These are phyloP conservation scores for Protonibea diacanthus DNA, from an alignment of 2,797 vertebrate species.

Conservation along the genomic window DNA sequence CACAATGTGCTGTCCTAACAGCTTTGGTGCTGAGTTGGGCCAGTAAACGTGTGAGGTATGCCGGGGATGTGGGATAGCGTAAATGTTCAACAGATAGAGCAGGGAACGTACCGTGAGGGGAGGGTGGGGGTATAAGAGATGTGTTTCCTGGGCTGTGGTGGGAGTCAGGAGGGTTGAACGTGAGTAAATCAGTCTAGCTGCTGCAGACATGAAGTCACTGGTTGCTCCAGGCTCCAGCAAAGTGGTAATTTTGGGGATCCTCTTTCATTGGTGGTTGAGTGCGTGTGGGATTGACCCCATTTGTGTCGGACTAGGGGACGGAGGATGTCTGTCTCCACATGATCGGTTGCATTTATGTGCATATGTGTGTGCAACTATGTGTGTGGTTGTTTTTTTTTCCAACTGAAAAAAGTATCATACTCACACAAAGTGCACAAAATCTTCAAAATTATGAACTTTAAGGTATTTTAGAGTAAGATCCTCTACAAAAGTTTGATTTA, in stretches of 20 bases:
- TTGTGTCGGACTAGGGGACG: constrained; percentile 47
- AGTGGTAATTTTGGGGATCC: constrained; percentile 70
- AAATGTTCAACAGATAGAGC: constrained; percentile 45
- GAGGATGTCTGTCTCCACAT: constrained; percentile 56
- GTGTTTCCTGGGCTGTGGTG: constrained; percentile 45
- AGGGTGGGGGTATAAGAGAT: constrained; percentile 1
- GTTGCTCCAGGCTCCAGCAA: constrained; percentile 60
- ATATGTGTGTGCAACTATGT: constrained; percentile 3
- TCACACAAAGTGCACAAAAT: not conserved
- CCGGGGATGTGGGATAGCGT: constrained; percentile 45
- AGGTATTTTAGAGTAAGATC: not conserved
- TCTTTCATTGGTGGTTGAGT: constrained; percentile 71
- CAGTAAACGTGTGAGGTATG: constrained; percentile 31
- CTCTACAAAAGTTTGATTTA: not conserved
- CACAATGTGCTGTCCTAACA: constrained; percentile 30
- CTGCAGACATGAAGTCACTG: constrained; percentile 74
- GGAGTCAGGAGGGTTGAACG: constrained; percentile 39
- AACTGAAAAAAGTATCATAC: not conserved
- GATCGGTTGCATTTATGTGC: constrained; percentile 46
- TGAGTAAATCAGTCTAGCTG: constrained; percentile 68
- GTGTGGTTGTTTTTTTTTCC: constrained; percentile 17
- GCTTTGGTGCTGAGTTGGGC: constrained; percentile 32
- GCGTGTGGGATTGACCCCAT: constrained; percentile 58
- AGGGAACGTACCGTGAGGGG: constrained; percentile 7
- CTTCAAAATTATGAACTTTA: no score